Conservation (phyloP, 2,113 vertebrate species). For the Etia nguti region DNA sequence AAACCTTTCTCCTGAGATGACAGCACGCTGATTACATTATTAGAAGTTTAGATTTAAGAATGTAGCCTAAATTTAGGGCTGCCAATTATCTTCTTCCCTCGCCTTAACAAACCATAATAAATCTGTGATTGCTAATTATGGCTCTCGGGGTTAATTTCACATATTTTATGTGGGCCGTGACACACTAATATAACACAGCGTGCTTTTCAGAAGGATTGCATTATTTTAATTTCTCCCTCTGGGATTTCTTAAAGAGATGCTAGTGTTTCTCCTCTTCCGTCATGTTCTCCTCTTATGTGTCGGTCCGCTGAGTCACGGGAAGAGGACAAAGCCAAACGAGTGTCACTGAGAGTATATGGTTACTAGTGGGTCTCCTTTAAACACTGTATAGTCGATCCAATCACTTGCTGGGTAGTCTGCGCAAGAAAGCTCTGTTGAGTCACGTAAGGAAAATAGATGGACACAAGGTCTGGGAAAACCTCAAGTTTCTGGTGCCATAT, state of each 20-base stretch:
- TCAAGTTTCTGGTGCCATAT: neutral
- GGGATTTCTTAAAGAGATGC: slow-evolving; percentile 1
- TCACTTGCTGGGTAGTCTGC: slow-evolving; percentile 32
- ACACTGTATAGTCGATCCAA: slow-evolving; percentile 21
- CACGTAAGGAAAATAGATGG: slow-evolving; percentile 22
- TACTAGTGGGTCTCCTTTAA: slow-evolving; percentile 35
- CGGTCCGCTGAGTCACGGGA: neutral
- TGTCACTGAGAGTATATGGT: slow-evolving; percentile 36
- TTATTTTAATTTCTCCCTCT: slow-evolving; percentile 36
- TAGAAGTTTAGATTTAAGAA: neutral
- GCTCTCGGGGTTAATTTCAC: slow-evolving; percentile 46
- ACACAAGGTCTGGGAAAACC: neutral
- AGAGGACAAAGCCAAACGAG: slow-evolving; percentile 7
- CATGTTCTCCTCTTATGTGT: neutral
- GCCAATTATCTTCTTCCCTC: neutral
- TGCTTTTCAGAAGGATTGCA: slow-evolving; percentile 26
- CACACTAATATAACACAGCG: slow-evolving; percentile 16
- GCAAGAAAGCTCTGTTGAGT: slow-evolving; percentile 27
- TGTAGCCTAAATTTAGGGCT: neutral
- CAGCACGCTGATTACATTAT: neutral
- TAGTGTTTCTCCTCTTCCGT: neutral
- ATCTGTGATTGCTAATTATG: slow-evolving; percentile 46
- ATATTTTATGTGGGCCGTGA: slow-evolving; percentile 50
- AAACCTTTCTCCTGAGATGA: neutral
- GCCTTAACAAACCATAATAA: neutral